A percentile compares a stretch with the other conserved stretches of the same genome.
phyloP scores from a whole-genome alignment of 2,113 vertebrate species.

The Rhombomys opimus region DNA sequence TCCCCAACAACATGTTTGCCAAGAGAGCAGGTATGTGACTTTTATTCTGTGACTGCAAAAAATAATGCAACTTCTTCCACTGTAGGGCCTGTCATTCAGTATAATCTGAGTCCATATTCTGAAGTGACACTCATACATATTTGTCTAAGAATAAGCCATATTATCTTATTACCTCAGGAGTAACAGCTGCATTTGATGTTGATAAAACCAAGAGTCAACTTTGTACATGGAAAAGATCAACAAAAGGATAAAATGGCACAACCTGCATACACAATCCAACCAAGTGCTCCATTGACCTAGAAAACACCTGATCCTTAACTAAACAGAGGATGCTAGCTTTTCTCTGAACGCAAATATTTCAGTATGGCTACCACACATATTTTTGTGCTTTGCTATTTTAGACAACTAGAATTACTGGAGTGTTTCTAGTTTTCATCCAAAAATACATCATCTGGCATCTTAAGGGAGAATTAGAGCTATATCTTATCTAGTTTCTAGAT shows the following conservation, averaged over 20 bases:
- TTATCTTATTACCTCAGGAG: neutral
- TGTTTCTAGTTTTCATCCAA: neutral
- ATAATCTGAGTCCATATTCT: neutral
- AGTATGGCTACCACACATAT: neutral
- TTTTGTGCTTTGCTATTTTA: neutral
- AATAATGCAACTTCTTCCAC: neutral
- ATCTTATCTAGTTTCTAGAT: neutral
- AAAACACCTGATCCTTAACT: neutral
- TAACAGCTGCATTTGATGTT: neutral
- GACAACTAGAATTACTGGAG: neutral
- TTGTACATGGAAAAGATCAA: neutral
- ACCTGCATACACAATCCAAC: neutral
- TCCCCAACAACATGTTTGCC: neutral
- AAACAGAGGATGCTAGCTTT: neutral
- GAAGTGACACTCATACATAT: neutral
- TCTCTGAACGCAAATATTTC: neutral
- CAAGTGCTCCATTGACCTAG: neutral
- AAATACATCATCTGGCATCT: slow-evolving; percentile 42
- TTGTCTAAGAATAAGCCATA: neutral
- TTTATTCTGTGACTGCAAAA: neutral
- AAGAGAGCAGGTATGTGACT: no score
- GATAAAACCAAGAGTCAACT: neutral
- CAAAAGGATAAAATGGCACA: neutral
- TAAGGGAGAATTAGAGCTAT: slow-evolving; percentile 20
- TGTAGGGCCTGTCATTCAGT: neutral